Base-by-base conservation (phyloP, 2,888 invertebrate genomes). In the Drosophila neonasuta region DNA sequence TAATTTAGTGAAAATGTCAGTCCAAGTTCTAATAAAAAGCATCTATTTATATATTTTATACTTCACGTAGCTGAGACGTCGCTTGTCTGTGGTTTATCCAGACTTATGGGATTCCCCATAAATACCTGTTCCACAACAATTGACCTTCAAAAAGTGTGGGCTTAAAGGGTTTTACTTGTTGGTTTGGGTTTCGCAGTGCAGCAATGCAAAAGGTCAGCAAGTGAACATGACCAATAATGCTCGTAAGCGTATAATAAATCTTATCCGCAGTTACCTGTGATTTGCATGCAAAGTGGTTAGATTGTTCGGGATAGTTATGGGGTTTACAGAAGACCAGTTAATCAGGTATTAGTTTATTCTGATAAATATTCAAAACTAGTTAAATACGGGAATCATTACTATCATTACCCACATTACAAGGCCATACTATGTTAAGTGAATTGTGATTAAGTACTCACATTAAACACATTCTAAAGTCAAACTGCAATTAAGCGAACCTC, bases 271-370 rank as follows among this genome's bases (percentile, higher is more conserved):
- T 5, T 11, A 9, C 10, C 10, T 9, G 30, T 46, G 34, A 62
- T 68, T 74, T 56, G 58, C 69, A 58, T 71, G 39, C 10, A 20
- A 59, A 71, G 34, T 44, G 41, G 13, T 34, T 46, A 32, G 30
- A 20, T 20, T 51, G 39, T 24, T 49, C 6, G 39, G 24, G 34
- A 32, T 51, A 55, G 34, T 55, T 41, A 13, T n/a, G 45, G 55
- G 56, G 44, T 50, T 50, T 39, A 9, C 36, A 51, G 10, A 2
- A 5, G 24, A 30, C 46, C 15, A 36, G 48, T 72, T 24, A 17
- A 15, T n/a, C 29, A 20, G 8, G 24, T 65, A 51, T 24, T 24
- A 34, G 34, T 34, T 5, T 34, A 39, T 51, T 20, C 2, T 13
- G 10, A 54, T 41, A 5, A 15, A 36, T 44, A 13, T 50, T 48